Evolutionary conservation across 2,113 vertebrate species (phyloP), one percentile per base, ranked within the genome.

Genomic region (Macquaria australasica): DNA sequence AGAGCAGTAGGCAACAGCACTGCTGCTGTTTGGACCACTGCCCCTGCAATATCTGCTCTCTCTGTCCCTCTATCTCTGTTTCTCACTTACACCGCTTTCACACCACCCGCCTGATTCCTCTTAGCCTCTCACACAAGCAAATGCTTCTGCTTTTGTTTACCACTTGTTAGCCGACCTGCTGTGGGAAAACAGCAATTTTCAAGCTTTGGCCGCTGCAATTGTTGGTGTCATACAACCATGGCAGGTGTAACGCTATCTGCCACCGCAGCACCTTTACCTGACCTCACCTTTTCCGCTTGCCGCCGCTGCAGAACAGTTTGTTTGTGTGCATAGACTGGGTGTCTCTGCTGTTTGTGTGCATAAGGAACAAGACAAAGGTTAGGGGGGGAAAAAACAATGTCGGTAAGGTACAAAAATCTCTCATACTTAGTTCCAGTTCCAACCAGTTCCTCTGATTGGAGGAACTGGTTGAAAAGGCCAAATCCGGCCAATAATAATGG

Each of bases 11-110:
- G 56, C 56, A 79, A 73, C 23, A 37, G 41, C 82, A 3, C 77
- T 53, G 79, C 72, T 79, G 78, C 67, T 80, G 85, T 73, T 83
- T 82, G 80, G 82, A 87, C 89, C 84, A 67, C 78, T 56, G 12
- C 73, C 81, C 68, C 69, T 79, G 60, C 62, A 77, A 50, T 77
- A 79, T 87, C 80, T 77, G 50, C 79, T 83, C 48, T 43, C 56
- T 58, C 62, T 37, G 43, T 68, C 66, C 41, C 76, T n/a, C 50
- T 7, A 12, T 85, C 72, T 85, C 60, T 59, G 11, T 70, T 76
- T 77, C 63, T 77, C 75, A 73, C 67, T 81, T 34, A 8, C 78
- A n/a, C 37, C 3, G 16, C 48, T 77, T 85, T 84, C 82, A 82
- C 41, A 48, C 82, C 80, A 16, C 68, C 80, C 77, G 81, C 81